Base-by-base conservation (phyloP, 1,140 invertebrate genomes). In the Papilio dardanus region DNA sequence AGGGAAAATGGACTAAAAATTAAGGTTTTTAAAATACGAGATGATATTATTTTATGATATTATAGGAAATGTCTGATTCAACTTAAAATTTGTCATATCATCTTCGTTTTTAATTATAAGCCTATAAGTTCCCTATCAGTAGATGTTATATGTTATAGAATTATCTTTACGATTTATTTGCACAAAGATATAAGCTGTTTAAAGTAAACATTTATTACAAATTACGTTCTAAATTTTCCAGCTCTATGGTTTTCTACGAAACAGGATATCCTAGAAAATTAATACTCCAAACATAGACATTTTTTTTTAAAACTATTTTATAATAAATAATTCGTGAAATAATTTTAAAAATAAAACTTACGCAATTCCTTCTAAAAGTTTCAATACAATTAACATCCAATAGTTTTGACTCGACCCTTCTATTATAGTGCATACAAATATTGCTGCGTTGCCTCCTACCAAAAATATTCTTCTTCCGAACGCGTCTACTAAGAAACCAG, bases 391-490 rank as follows among this genome's bases (percentile, higher is more conserved):
- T 10, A 84, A 68, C 83, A 83, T 81, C 81, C 78, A 81, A 67
- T 83, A 84, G 6, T 74, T 83, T 46, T 84, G 81, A 74, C 79
- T 83, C 0, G 79, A 81, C 10, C 79, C 83, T 35, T 84, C 83
- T 10, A 84, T 74, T 30, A 84, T 28, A 10, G 71, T 79, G 66
- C 76, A 66, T 19, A 83, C 21, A 66, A 84, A 84, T 73, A 86
- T 77, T 0, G 78, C 80, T 3, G 75, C 66, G 28, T 84, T 80
- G 50, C 83, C 79, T 46, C 76, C 77, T 0, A 81, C 75, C 10
- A 84, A n/a, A 66, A 83, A 83, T 74, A 83, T 79, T 31, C 76
- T 80, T 21, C 82, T 77, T 14, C 82, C 82, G 75, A 85, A 85
- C 0, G 80, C 76, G 66, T 85, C 83, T 16, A 82, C 77, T 78